Evolutionary conservation across 30 jellyfish, hydroid and myxozoan species (phyloP), one percentile per base, ranked within the genome.

Genomic region (Chironex yamaguchii): DNA sequence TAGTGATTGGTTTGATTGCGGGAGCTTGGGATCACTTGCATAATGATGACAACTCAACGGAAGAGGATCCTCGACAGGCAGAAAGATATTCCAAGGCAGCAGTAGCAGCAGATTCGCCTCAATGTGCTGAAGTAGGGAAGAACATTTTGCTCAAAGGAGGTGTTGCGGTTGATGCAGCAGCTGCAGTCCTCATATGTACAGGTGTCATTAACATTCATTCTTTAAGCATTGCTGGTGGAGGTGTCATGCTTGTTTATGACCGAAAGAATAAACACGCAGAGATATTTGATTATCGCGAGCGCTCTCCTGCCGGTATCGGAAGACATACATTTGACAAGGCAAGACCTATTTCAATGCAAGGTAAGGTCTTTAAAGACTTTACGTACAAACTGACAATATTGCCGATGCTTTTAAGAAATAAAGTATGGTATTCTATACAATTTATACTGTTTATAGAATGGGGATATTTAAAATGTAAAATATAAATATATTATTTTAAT

Each of bases 151-250:
- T 29, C 76, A 77, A 58, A 80, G 64, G 64, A 0, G 99, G 99
- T 31, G 62, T 89, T 14, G 97, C 96, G 0, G 95, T 73, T 1
- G 99, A 94, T 71, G 88, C 94, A 1, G 99, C 99, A 29, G 87
- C 89, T 20, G 97, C 97, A 2, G 52, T 97, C 3, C 48, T 73
- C 2, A 50, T 94, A 25, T 94, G 99, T 88, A 32, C 81, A 0
- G 97, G 99, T 36, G 97, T 94, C 2, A 96, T 84, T 2, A 82
- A 94, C 64, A 54, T 82, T 23, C 97, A 88, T 31, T 94, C 99
- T 6, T 64, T 93, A 27, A 96, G 97, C 2, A 71, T 94, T 24
- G 99, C 97, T 26, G 99, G 99, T 22, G 99, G 99, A 20, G 97
- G 99, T 14, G 85, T 94, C 36, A 64, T 94, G 91, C 85, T 87